Conservation (phyloP, 2,888 invertebrate genomes). For the Caenorhabditis sp. region DNA sequence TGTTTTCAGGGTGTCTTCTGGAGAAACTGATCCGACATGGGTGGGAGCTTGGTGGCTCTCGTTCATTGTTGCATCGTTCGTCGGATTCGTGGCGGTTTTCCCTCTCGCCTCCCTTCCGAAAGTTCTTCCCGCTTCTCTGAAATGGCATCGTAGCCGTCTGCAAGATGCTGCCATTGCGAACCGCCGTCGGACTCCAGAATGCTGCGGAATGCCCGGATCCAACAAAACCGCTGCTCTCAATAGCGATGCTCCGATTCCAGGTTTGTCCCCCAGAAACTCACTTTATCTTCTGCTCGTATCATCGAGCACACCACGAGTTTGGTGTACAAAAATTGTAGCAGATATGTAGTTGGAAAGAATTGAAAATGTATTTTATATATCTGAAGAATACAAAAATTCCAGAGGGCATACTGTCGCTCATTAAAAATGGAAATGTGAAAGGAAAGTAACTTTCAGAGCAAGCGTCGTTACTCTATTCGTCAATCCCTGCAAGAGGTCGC, state of each 20-base stretch:
- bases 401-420: too few relatives aligned
- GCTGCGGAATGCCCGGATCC: constrained; percentile 77
- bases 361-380: constrained; percentile 31
- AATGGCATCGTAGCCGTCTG: constrained; percentile 77
- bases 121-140: constrained; percentile 83
- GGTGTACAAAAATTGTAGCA: constrained; percentile 16
- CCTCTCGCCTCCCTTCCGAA: constrained; percentile 87
- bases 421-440: not conserved
- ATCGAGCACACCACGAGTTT: not conserved
- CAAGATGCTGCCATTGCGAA: constrained; percentile 73
- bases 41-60: constrained; percentile 92
- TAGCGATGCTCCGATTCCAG: constrained; percentile 60
- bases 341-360: constrained; percentile 20
- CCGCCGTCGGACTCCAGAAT: constrained; percentile 76
- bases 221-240: constrained; percentile 74
- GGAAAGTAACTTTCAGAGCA: constrained; percentile 56
- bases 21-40: constrained; percentile 82
- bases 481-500: constrained; percentile 65
- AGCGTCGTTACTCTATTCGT: constrained; percentile 60
- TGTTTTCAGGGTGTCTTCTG: constrained; percentile 60
- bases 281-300: too few relatives aligned
- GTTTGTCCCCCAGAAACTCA: constrained; percentile 7
- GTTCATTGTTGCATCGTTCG: constrained; percentile 83
- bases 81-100: constrained; percentile 84
- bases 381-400: too few relatives aligned